phyloP scores from a whole-genome alignment of 2,888 invertebrate species.

The Nemotelus nigrinus region DNA sequence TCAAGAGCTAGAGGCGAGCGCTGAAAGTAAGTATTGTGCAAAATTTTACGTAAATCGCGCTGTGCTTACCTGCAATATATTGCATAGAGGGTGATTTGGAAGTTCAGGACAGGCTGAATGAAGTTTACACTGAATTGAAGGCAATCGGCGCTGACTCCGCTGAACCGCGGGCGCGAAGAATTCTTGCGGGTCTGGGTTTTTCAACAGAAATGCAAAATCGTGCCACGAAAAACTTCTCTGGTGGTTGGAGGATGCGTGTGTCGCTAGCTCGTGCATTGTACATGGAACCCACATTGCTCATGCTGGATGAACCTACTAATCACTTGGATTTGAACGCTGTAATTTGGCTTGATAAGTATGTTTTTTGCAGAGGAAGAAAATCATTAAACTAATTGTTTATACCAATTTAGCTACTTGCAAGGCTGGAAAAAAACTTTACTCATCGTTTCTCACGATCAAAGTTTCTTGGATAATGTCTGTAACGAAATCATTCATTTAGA shows the following conservation, averaged over 20 bases:
- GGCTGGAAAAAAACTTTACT: constrained; percentile 98
- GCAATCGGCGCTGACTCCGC: constrained; percentile 98
- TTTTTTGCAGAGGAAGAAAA: not conserved
- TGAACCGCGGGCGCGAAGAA: constrained; percentile 94
- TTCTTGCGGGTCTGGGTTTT: constrained; percentile 97
- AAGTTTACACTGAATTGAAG: constrained; percentile 92
- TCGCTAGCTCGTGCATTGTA: constrained; percentile 96
- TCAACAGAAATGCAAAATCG: constrained; percentile 88
- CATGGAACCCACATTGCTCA: constrained; percentile 94
- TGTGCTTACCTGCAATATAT: not conserved
- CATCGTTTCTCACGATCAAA: constrained; percentile 99
- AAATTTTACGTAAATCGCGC: not conserved
- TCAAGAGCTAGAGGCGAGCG: constrained; percentile 79
- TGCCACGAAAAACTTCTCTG: constrained; percentile 88
- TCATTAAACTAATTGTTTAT: not conserved
- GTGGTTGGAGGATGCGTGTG: constrained; percentile 99
- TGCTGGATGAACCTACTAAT: constrained; percentile 99
- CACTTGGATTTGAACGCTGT: constrained; percentile 99
- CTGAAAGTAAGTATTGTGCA: constrained; percentile 63
- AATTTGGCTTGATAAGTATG: constrained; percentile 98
- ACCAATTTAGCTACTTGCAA: constrained; percentile 82
- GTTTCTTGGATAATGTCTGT: constrained; percentile 99
- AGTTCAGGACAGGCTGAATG: constrained; percentile 83
- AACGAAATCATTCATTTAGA: constrained; percentile 99
- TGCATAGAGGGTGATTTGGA: constrained; percentile 73